Conservation (phyloP, 2,888 invertebrate species). For the Syrista parreyssii region DNA sequence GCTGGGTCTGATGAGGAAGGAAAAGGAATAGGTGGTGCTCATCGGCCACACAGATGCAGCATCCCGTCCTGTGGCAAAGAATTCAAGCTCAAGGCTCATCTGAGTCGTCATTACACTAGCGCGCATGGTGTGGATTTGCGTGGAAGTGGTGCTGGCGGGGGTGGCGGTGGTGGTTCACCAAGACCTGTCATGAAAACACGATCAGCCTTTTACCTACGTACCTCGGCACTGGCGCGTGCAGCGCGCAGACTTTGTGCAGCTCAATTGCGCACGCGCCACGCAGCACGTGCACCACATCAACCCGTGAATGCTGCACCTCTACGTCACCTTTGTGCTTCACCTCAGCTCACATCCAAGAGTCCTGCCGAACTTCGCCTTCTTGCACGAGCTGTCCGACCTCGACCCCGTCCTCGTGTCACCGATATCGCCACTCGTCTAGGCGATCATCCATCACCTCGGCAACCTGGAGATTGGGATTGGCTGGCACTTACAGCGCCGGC, state of each 20-base stretch:
- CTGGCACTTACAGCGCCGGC: conserved; percentile 79
- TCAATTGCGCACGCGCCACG: conserved; percentile 84
- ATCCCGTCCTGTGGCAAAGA: conserved; percentile 94
- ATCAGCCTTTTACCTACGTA: conserved; percentile 94
- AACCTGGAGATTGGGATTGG: conserved; percentile 74
- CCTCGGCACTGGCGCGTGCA: conserved; percentile 89
- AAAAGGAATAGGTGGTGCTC: conserved; percentile 72
- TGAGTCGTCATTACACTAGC: conserved; percentile 93
- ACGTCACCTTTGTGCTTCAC: conserved; percentile 63
- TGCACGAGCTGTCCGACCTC: conserved; percentile 57
- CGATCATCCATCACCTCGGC: conserved; percentile 67
- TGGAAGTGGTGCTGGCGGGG: conserved; percentile 44
- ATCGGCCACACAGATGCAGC: conserved; percentile 88
- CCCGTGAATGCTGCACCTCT: conserved; percentile 64
- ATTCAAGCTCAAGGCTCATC: conserved; percentile 94
- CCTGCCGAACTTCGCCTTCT: conserved; percentile 56
- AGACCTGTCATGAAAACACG: conserved; percentile 97
- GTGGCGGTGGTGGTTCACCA: conserved; percentile 70
- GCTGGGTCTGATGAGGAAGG: conserved; percentile 63
- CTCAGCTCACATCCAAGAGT: conserved; percentile 57
- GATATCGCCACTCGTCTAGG: conserved; percentile 79
- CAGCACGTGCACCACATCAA: conserved; percentile 86
- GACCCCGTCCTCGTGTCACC: conserved; percentile 69
- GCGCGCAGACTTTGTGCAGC: conserved; percentile 88
- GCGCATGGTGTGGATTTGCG: conserved; percentile 78